Evolutionary conservation across 1,140 invertebrate species (phyloP).

Genomic region (Coboldia fuscipes): DNA sequence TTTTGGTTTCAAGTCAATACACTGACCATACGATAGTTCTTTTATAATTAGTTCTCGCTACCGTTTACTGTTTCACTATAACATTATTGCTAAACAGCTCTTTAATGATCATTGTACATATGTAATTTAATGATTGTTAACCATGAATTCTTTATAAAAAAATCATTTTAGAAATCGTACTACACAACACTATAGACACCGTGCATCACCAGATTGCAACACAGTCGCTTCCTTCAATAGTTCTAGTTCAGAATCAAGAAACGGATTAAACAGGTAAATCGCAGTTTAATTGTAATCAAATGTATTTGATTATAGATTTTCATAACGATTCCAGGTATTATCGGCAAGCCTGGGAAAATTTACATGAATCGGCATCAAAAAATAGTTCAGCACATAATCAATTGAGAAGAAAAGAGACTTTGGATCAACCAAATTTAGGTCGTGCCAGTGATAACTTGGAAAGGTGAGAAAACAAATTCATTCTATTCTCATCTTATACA

Average conservation of each 20-base stretch:
- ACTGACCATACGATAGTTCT: too few species aligned
- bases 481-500: not conserved
- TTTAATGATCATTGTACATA: too few species aligned
- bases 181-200: slow-evolving; percentile 60
- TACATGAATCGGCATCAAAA: slow-evolving; percentile 52
- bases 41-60: too few species aligned
- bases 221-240: slow-evolving; percentile 72
- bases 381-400: slow-evolving; percentile 27
- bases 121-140: too few species aligned
- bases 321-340: slow-evolving; percentile 37
- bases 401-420: slow-evolving; percentile 41
- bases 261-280: slow-evolving; percentile 48
- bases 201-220: slow-evolving; percentile 69
- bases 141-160: too few species aligned
- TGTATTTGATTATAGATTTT: too few species aligned
- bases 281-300: slow-evolving; percentile 1
- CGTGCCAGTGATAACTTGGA: slow-evolving; percentile 22
- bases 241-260: slow-evolving; percentile 59
- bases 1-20: too few species aligned
- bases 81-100: too few species aligned
- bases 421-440: slow-evolving; percentile 35
- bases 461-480: slow-evolving; percentile 9
- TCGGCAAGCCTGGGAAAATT: slow-evolving; percentile 76
- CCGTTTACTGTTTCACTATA: too few species aligned
- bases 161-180: slow-evolving; percentile 37